Evolutionary conservation across 2,113 vertebrate species (phyloP).

Genomic region (Anarrhichthys ocellatus): DNA sequence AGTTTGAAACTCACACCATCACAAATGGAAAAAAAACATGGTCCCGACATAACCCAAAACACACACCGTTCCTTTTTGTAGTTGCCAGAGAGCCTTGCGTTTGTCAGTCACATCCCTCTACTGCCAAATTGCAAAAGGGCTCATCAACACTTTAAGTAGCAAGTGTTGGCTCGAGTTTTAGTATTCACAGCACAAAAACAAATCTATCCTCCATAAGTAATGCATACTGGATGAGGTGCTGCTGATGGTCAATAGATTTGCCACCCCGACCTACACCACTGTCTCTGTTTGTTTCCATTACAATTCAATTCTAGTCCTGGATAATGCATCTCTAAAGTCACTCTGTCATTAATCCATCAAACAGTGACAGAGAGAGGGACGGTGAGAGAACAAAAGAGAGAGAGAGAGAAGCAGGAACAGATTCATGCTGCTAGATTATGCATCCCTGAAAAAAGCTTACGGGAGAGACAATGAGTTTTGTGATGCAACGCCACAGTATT

Average conservation of each 20-base stretch:
- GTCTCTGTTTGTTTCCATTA: slow-evolving; percentile 77
- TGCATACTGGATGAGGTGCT: slow-evolving; percentile 62
- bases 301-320: slow-evolving; percentile 69
- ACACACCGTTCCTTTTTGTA: slow-evolving; percentile 16
- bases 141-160: slow-evolving; percentile 47
- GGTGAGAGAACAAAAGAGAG: neutral
- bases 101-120: slow-evolving; percentile 21
- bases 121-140: slow-evolving; percentile 33
- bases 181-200: slow-evolving; percentile 59
- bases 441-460: slow-evolving; percentile 59
- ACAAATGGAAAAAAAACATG: slow-evolving; percentile 44
- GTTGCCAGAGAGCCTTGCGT: slow-evolving; percentile 16
- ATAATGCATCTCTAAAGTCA: slow-evolving; percentile 73
- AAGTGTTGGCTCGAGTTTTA: slow-evolving; percentile 27
- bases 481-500: slow-evolving; percentile 63
- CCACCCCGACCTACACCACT: slow-evolving; percentile 53
- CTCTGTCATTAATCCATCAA: slow-evolving; percentile 74
- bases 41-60: slow-evolving; percentile 26
- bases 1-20: slow-evolving; percentile 55
- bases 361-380: slow-evolving; percentile 27
- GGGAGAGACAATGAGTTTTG: slow-evolving; percentile 67
- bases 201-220: slow-evolving; percentile 69
- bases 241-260: slow-evolving; percentile 68
- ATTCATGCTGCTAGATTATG: slow-evolving; percentile 66
- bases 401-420: slow-evolving; percentile 16